Evolutionary conservation across 2,113 vertebrate species (phyloP).

Genomic region (Xenopus laevis): DNA sequence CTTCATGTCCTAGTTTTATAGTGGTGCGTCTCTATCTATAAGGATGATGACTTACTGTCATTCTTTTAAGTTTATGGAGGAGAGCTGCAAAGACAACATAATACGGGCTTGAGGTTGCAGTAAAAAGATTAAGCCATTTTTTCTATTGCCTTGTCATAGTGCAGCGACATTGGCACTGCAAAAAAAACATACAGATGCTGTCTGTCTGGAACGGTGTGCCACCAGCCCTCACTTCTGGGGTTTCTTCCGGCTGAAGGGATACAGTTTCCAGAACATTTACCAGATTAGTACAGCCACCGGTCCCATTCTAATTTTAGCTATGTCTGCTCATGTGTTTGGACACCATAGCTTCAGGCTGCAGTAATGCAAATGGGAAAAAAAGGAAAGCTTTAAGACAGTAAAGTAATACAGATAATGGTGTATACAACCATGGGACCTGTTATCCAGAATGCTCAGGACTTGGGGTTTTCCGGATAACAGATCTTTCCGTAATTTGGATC

Average conservation of each 20-base stretch:
- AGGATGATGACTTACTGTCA: not conserved
- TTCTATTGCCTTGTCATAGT: not conserved
- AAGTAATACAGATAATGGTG: too few species aligned
- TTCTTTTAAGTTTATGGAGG: not conserved
- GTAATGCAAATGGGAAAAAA: not conserved
- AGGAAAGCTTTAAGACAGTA: not conserved
- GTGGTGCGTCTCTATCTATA: not conserved
- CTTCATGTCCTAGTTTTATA: not conserved
- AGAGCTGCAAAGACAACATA: not conserved
- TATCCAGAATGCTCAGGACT: too few species aligned
- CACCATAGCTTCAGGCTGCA: conserved; percentile 39
- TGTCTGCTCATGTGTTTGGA: conserved; percentile 39
- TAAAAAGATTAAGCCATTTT: not conserved
- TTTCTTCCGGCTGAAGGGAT: conserved; percentile 59
- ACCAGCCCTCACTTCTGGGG: conserved; percentile 50
- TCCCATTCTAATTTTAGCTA: conserved; percentile 32
- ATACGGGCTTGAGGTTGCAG: not conserved
- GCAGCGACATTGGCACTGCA: conserved; percentile 21
- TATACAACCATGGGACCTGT: too few species aligned
- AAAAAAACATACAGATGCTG: conserved; percentile 49
- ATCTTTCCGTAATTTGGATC: too few species aligned
- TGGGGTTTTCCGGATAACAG: too few species aligned
- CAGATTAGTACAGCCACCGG: conserved; percentile 61
- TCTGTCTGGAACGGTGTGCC: conserved; percentile 53
- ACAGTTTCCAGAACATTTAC: conserved; percentile 65